These are phyloP conservation scores for Ellobium chinense DNA, from an alignment of 2,888 invertebrate genomes.

Conservation along the genomic window DNA sequence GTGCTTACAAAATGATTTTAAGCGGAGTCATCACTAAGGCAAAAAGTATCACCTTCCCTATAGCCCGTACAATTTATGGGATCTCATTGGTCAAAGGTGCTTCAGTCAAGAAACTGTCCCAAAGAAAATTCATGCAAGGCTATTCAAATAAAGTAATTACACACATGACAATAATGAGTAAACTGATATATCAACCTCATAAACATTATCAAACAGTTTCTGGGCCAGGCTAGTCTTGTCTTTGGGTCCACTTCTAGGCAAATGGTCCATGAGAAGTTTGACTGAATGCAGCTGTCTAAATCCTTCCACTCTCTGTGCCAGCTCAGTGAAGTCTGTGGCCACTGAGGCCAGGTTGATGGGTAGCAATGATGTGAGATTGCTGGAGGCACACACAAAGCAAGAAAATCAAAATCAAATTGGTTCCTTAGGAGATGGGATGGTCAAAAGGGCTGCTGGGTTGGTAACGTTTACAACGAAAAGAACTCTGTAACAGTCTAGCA, in stretches of 20 bases:
- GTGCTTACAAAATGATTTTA: no score
- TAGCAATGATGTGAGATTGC: constrained; percentile 59
- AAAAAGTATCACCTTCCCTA: no score
- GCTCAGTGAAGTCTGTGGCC: constrained; percentile 53
- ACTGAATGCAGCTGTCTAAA: constrained; percentile 65
- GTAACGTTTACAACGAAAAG: no score
- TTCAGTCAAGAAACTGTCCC: no score
- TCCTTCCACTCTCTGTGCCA: constrained; percentile 67
- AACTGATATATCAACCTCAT: constrained; percentile 46
- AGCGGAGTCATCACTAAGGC: no score
- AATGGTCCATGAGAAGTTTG: constrained; percentile 54
- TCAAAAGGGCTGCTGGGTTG: no score
- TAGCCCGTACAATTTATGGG: no score
- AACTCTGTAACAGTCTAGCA: no score
- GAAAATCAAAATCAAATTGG: no score
- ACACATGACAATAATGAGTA: neutral
- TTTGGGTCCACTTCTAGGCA: constrained; percentile 29
- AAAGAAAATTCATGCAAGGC: neutral
- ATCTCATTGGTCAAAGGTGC: no score
- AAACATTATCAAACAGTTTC: constrained; percentile 63
- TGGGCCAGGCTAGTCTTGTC: constrained; percentile 50
- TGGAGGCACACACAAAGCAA: constrained; percentile 46
- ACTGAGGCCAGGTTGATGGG: constrained; percentile 59
- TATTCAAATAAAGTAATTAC: neutral
- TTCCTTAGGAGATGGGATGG: no score